Conservation (phyloP, 2,113 vertebrate species). For the Mobula hypostoma region DNA sequence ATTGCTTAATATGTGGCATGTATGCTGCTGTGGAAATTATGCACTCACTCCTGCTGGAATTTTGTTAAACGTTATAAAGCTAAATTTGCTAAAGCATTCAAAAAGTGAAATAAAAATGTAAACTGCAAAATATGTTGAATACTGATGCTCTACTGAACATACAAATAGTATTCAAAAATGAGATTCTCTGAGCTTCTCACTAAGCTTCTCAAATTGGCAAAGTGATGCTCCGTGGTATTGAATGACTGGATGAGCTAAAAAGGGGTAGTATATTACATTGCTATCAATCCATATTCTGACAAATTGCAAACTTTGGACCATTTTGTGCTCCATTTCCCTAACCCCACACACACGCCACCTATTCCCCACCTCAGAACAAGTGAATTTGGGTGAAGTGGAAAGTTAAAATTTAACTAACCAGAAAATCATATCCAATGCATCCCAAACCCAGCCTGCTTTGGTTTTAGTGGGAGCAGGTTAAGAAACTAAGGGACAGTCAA, state of each 20-base stretch:
- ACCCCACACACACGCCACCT: too few species aligned
- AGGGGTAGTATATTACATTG: neutral
- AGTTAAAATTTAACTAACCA: neutral
- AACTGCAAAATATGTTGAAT: neutral
- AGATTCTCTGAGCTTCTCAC: neutral
- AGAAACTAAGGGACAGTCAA: too few species aligned
- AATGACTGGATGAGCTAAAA: neutral
- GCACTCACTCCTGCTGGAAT: neutral
- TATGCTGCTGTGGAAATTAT: neutral
- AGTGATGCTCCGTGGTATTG: neutral
- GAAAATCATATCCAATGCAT: neutral
- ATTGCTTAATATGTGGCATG: neutral
- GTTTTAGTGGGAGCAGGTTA: neutral
- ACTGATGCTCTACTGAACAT: neutral
- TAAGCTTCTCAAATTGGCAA: neutral
- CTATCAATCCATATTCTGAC: neutral
- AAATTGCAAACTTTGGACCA: neutral
- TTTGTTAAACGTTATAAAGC: neutral
- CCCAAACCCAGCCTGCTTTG: neutral
- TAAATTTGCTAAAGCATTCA: constrained; percentile 17
- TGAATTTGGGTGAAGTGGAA: neutral
- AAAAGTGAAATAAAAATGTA: neutral
- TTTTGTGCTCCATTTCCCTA: neutral
- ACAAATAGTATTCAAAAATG: neutral
- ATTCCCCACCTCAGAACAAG: neutral